Conservation (phyloP, 2,113 vertebrate species). For the Menura novaehollandiae region DNA sequence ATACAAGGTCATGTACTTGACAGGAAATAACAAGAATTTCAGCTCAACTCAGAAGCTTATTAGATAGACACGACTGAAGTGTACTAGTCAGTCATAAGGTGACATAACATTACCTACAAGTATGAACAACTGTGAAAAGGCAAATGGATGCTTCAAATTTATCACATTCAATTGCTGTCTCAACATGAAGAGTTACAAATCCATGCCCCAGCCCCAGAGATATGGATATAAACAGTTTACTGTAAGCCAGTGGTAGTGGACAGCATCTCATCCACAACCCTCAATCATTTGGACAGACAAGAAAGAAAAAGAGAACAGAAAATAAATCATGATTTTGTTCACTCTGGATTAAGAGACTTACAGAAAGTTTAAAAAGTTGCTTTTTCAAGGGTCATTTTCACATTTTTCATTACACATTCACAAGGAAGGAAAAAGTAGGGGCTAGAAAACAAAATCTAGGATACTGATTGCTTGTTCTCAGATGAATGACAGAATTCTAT, state of each 20-base stretch:
- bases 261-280: not conserved
- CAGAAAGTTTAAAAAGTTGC: accelerated
- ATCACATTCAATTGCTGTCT: not conserved
- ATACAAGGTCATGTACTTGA: not conserved
- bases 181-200: not conserved
- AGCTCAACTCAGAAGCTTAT: not conserved
- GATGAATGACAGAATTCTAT: not conserved
- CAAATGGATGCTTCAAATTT: not conserved
- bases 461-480: not conserved
- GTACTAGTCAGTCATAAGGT: not conserved
- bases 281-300: not conserved
- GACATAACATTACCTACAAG: not conserved
- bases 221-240: not conserved
- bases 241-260: not conserved
- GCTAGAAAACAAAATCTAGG: not conserved
- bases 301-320: not conserved
- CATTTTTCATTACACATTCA: not conserved
- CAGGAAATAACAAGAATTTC: not conserved
- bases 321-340: not conserved
- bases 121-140: not conserved
- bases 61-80: not conserved
- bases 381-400: not conserved
- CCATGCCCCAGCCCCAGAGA: not conserved
- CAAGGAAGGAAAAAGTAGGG: not conserved
- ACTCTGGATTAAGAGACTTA: not conserved